Base-by-base conservation (phyloP, 2,797 vertebrate species). In the Pyrocephalus nanus region DNA sequence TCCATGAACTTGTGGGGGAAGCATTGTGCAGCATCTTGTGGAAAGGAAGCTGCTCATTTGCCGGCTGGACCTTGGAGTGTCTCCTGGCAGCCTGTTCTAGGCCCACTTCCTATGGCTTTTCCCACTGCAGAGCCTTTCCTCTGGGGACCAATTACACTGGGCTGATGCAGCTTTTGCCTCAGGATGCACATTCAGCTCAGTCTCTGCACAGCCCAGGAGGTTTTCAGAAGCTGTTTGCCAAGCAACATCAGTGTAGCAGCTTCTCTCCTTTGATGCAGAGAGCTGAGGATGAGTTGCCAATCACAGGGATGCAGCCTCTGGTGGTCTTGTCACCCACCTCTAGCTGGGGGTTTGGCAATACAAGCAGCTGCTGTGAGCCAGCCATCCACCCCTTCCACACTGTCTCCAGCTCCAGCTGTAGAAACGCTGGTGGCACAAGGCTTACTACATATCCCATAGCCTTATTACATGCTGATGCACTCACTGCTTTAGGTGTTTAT, bases 51-150 rank as follows among this genome's bases (percentile, higher is more conserved):
- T 43, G 55, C 80, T 89, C 12, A 6, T 54, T 94, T 6, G 0
- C 57, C 2, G 9, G 74, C 71, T 80, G 93, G 77, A 88, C 95
- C 90, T 92, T 42, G 0, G 32, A 86, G 40, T 7, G 25, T 95
- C 93, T 89, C 71, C 88, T 91, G 85, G 79, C 77, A 91, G 71
- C 75, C 32, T 0, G 0, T 76, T 83, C 90, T 81, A 60, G 55
- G 36, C 48, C 38, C 0, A 0, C 65, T 92, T 93, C 91, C 92
- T 70, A 57, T 11, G 3, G n/a, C 60, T 93, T 93, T 92, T 96
- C 91, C 93, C 87, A 80, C 71, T 91, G 77, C 78, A 58, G 54
- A 80, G 29, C 51, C 23, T 50, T 93, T 76, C 53, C 94, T 81
- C 86, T 57, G 22, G 86, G 75, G 91, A 80, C 74, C 4, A 5